Base-by-base conservation (phyloP, 2,888 invertebrate species). In the Drosophila fungiperda region DNA sequence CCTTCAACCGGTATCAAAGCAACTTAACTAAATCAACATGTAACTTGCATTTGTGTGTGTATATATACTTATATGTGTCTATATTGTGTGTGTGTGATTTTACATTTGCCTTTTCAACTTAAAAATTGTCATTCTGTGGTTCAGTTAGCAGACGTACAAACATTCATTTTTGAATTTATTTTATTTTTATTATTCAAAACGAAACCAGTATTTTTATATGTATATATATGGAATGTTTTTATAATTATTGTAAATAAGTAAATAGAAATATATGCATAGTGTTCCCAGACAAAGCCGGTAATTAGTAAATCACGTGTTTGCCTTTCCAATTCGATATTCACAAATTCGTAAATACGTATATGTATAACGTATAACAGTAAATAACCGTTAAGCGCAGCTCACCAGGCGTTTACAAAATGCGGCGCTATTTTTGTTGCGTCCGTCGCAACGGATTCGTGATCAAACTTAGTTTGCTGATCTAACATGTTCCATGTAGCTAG, bases 71-170 rank as follows among this genome's bases (percentile, higher is more conserved):
- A 42, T 23, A 29, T 55, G 36, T 48, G 26, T 20, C 7, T 36
- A 36, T 15, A 36, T 15, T 15, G 15, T 15, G 15, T 42, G 20
- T 20, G 45, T 20, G 45, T 45, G 15, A 45, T 45, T 45, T 20
- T 66, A 45, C 23, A 71, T 50, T 9, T 45, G 23, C 11, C 60
- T 50, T 60, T 38, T 23, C 49, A 40, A 38, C 17, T 38, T 50
- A 12, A 20, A 42, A 26, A 12, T 23, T 45, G 17, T 32, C 15
- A 72, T 20, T 50, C 55, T 15, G 8, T 15, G 50, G 49, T 70
- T 62, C 35, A 52, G 33, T 63, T 52, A 52, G 29, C 45, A 64
- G 26, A 12, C 11, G 50, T 35, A 64, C 15, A 15, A 45, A 23
- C 7, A 23, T 23, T 8, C 1, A 45, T 45, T 45, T 23, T 23